Evolutionary conservation across 2,888 invertebrate species (phyloP).

Genomic region (Teinopalpus imperialis): DNA sequence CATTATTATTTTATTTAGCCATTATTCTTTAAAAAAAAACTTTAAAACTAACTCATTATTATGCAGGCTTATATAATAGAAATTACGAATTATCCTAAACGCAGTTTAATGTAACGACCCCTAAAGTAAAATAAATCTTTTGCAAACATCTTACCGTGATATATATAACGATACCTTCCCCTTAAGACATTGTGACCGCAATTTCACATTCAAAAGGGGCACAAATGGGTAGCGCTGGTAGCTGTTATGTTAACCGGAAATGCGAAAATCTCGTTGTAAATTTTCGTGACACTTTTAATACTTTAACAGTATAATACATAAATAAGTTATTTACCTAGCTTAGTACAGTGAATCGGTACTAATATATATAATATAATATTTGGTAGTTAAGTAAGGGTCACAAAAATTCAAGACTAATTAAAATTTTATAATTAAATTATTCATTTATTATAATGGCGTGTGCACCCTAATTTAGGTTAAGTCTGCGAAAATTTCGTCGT

Average conservation of each 20-base stretch:
- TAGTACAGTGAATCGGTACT: too few relatives aligned
- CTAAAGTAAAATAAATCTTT: conserved; percentile 13
- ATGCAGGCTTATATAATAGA: not conserved
- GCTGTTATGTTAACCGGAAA: conserved; percentile 3
- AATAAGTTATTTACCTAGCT: too few relatives aligned
- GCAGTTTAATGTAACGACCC: not conserved
- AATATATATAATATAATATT: too few relatives aligned
- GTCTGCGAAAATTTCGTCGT: too few relatives aligned
- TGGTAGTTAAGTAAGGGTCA: too few relatives aligned
- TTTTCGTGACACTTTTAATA: not conserved
- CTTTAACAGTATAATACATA: not conserved
- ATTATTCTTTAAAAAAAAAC: not conserved
- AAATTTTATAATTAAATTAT: too few relatives aligned
- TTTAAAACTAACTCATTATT: not conserved
- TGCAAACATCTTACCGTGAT: conserved; percentile 9
- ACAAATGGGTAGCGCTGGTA: not conserved
- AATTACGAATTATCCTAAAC: not conserved
- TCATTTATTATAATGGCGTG: too few relatives aligned
- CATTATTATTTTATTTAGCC: not conserved
- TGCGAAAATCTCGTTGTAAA: conserved; percentile 7
- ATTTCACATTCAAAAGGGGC: conserved; percentile 8
- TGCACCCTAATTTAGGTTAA: too few relatives aligned
- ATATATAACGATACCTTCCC: conserved; percentile 3
- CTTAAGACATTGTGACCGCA: conserved; percentile 2
- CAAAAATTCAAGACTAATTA: too few relatives aligned